Conservation (phyloP, 2,113 vertebrate species). For the Arizona elegans region DNA sequence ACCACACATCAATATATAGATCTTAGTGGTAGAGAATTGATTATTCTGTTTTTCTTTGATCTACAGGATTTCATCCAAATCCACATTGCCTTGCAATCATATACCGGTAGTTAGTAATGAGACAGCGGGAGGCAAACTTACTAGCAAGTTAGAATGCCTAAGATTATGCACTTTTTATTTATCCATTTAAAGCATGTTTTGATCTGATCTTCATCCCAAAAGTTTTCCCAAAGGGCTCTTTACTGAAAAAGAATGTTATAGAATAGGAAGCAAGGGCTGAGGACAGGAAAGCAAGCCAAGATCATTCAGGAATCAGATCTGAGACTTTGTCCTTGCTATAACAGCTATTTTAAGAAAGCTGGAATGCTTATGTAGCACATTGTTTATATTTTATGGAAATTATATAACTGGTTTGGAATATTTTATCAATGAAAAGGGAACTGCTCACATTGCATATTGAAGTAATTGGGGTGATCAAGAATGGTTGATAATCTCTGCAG, state of each 20-base stretch:
- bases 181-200: neutral
- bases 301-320: neutral
- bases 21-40: conserved; percentile 17
- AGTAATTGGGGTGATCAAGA: neutral
- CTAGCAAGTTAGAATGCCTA: neutral
- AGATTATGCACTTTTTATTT: neutral
- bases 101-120: neutral
- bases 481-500: neutral
- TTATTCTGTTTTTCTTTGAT: conserved; percentile 46
- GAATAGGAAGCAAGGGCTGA: neutral
- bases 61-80: conserved; percentile 44
- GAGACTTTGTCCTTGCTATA: neutral
- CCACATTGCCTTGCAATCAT: conserved; percentile 36
- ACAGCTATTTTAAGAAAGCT: neutral
- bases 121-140: conserved; percentile 12
- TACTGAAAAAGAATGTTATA: neutral
- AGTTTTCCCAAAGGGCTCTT: neutral
- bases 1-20: conserved; percentile 15
- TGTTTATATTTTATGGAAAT: neutral
- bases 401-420: neutral
- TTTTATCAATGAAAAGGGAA: neutral
- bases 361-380: neutral
- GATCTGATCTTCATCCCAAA: neutral
- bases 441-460: neutral
- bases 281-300: neutral